phyloP scores from a whole-genome alignment of 1,140 invertebrate species.

The Vanessa tameamea region DNA sequence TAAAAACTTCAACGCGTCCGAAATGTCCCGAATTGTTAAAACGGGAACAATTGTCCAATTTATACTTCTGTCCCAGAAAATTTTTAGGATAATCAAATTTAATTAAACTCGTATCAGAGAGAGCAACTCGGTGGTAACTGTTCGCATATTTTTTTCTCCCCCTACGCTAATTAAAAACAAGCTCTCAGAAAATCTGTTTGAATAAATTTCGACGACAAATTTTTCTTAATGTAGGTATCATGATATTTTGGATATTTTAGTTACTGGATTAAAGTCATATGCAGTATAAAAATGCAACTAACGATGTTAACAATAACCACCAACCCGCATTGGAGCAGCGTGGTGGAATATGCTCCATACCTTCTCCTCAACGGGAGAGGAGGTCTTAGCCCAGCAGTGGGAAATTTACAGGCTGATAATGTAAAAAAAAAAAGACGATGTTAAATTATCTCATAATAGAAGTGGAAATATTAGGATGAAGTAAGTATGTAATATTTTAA shows the following conservation, averaged over 20 bases:
- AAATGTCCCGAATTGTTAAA: conserved; percentile 20
- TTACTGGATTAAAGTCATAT: background rate
- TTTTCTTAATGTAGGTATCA: background rate
- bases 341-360: too few relatives aligned
- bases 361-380: too few relatives aligned
- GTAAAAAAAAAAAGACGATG: too few relatives aligned
- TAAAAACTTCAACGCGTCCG: conserved; percentile 16
- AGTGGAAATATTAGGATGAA: too few relatives aligned
- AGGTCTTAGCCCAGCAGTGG: too few relatives aligned
- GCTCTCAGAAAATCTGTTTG: background rate
- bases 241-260: background rate
- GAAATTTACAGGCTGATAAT: too few relatives aligned
- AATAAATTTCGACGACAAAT: background rate
- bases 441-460: too few relatives aligned
- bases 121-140: conserved; percentile 31
- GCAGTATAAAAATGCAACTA: background rate
- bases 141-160: conserved; percentile 29
- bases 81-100: conserved; percentile 47
- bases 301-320: too few relatives aligned
- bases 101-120: conserved; percentile 47
- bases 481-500: too few relatives aligned
- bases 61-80: conserved; percentile 20
- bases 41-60: conserved; percentile 29
- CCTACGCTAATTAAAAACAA: conserved; percentile 43
- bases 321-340: too few relatives aligned